Percentiles rank a stretch among this genome's conserved stretches.
phyloP scores from a whole-genome alignment of 2,888 invertebrate genomes.

The Gymnosoma rotundatum region DNA sequence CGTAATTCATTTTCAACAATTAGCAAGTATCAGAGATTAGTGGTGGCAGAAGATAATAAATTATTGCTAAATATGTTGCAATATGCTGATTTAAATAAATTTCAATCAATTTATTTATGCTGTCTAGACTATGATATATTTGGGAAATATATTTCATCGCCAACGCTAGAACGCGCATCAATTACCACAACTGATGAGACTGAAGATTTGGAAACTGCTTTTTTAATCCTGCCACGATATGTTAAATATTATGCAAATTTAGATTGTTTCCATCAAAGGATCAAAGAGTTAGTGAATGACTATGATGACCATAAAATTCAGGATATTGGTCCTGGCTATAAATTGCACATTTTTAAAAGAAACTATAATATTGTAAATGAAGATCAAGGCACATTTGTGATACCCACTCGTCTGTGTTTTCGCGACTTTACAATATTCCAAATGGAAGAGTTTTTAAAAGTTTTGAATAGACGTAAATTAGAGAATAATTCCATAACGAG shows the following conservation, averaged over 20 bases:
- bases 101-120: constrained; percentile 73
- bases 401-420: constrained; percentile 77
- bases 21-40: constrained; percentile 73
- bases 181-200: background rate
- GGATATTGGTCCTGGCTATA: constrained; percentile 71
- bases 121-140: constrained; percentile 76
- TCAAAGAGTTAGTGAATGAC: constrained; percentile 71
- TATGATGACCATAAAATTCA: constrained; percentile 72
- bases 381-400: constrained; percentile 67
- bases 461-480: constrained; percentile 72
- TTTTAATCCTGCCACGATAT: constrained; percentile 72
- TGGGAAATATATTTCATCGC: constrained; percentile 67
- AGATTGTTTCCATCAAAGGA: constrained; percentile 74
- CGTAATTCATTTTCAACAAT: constrained; percentile 72
- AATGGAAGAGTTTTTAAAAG: constrained; percentile 73
- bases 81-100: constrained; percentile 68
- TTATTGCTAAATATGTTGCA: constrained; percentile 72
- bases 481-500: constrained; percentile 2
- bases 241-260: constrained; percentile 73
- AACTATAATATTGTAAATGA: constrained; percentile 74
- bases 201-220: background rate
- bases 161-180: background rate
- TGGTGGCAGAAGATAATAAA: constrained; percentile 75
- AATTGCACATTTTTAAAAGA: constrained; percentile 74
- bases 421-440: constrained; percentile 78